These are phyloP conservation scores for Phainopepla nitens DNA, from an alignment of 2,113 vertebrate species.

Conservation along the genomic window DNA sequence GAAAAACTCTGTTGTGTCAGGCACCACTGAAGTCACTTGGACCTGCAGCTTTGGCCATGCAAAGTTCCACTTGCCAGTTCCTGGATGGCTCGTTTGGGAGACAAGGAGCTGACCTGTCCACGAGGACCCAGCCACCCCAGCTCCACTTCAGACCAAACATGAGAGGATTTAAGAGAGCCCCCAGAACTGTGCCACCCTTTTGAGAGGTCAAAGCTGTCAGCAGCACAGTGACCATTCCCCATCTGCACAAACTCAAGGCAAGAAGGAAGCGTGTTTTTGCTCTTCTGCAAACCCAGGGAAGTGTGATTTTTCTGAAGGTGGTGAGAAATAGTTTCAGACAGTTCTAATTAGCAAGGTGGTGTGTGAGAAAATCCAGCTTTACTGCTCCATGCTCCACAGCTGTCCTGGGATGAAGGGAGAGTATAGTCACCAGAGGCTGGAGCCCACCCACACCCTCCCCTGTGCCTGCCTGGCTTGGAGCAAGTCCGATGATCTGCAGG, in stretches of 20 bases:
- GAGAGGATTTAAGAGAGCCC: neutral
- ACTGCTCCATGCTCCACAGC: neutral
- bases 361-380: neutral
- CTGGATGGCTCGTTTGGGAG: neutral
- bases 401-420: neutral
- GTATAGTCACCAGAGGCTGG: rapidly evolving
- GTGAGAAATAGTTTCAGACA: slow-evolving; percentile 50
- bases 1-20: rapidly evolving
- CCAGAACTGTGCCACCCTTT: neutral
- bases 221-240: neutral
- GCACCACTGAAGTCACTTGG: neutral
- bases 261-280: neutral
- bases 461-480: neutral
- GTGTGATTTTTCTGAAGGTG: slow-evolving; percentile 62
- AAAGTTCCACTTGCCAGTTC: neutral
- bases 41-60: rapidly evolving
- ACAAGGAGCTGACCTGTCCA: neutral
- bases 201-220: neutral
- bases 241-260: neutral
- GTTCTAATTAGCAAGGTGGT: slow-evolving; percentile 13
- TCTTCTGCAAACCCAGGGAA: neutral
- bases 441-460: neutral
- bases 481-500: neutral
- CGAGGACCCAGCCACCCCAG: rapidly evolving
- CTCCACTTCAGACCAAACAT: neutral